Conservation (phyloP, 2,888 invertebrate species). For the Philereme transversata region DNA sequence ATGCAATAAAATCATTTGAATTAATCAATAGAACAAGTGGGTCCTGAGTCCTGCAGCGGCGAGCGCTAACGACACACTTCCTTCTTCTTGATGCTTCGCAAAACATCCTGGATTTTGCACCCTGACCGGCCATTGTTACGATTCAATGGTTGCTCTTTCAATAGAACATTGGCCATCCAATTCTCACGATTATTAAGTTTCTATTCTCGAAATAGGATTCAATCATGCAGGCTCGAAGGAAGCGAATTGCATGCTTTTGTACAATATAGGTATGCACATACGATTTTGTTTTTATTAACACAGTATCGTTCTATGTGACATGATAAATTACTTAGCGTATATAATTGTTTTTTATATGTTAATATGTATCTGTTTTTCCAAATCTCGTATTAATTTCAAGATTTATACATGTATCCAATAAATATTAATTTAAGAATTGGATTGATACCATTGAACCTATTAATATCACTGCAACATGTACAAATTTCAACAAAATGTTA, state of each 20-base stretch:
- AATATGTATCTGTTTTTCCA: too few relatives aligned
- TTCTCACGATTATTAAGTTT: slow-evolving; percentile 47
- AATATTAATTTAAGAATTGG: too few relatives aligned
- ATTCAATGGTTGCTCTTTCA: slow-evolving; percentile 40
- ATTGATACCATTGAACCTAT: too few relatives aligned
- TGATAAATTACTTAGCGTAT: too few relatives aligned
- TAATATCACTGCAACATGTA: too few relatives aligned
- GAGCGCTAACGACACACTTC: slow-evolving; percentile 40
- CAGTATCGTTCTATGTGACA: too few relatives aligned
- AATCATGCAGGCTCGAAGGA: slow-evolving; percentile 15
- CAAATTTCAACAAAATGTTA: too few relatives aligned
- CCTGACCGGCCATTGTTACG: slow-evolving; percentile 41
- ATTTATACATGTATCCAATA: too few relatives aligned
- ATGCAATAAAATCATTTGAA: slow-evolving; percentile 79
- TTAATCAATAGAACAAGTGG: slow-evolving; percentile 80
- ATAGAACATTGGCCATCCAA: slow-evolving; percentile 38
- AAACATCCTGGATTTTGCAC: slow-evolving; percentile 39
- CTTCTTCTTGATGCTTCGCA: slow-evolving; percentile 32
- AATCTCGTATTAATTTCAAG: too few relatives aligned
- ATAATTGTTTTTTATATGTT: too few relatives aligned
- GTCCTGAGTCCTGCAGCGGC: slow-evolving; percentile 46
- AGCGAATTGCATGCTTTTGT: neutral
- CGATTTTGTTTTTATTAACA: too few relatives aligned
- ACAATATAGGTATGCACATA: too few relatives aligned
- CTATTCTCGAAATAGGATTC: slow-evolving; percentile 35